Percentiles rank a stretch among this genome's conserved stretches.
These are phyloP conservation scores for Zootermopsis nevadensis DNA, from an alignment of 2,888 invertebrate genomes.

Conservation along the genomic window DNA sequence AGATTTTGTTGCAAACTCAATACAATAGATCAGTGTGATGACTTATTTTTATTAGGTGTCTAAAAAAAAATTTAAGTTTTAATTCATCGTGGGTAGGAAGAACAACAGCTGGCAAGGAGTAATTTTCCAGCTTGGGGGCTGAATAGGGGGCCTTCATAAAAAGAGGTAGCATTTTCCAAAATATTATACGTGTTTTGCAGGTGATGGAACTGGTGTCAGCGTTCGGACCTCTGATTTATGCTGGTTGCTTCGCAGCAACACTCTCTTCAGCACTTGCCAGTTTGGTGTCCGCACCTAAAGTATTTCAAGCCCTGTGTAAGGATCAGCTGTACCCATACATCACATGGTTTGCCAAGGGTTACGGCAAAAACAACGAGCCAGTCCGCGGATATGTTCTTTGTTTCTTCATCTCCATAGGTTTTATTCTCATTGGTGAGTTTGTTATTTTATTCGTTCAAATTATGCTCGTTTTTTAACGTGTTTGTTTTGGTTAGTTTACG, in stretches of 20 bases:
- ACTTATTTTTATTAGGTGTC: too few relatives aligned
- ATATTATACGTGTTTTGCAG: constrained; percentile 68
- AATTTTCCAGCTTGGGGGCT: too few relatives aligned
- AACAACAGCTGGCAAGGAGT: too few relatives aligned
- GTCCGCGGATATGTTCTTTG: constrained; percentile 93
- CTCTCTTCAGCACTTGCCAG: constrained; percentile 96
- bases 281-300: constrained; percentile 95
- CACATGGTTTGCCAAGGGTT: constrained; percentile 89
- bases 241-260: constrained; percentile 97
- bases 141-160: too few relatives aligned
- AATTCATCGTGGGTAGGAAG: too few relatives aligned
- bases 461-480: too few relatives aligned
- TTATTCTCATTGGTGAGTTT: constrained; percentile 82
- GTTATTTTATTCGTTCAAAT: not conserved
- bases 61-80: too few relatives aligned
- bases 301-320: constrained; percentile 92
- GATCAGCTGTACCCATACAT: constrained; percentile 95
- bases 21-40: too few relatives aligned
- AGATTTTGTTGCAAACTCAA: too few relatives aligned
- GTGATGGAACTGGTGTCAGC: constrained; percentile 85
- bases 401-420: constrained; percentile 87
- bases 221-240: constrained; percentile 93
- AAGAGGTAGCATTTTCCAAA: too few relatives aligned
- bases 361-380: constrained; percentile 84
- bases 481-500: too few relatives aligned